These are phyloP conservation scores for Cryptoleucopteryx plumbea DNA, from an alignment of 2,113 vertebrate species.

Conservation along the genomic window DNA sequence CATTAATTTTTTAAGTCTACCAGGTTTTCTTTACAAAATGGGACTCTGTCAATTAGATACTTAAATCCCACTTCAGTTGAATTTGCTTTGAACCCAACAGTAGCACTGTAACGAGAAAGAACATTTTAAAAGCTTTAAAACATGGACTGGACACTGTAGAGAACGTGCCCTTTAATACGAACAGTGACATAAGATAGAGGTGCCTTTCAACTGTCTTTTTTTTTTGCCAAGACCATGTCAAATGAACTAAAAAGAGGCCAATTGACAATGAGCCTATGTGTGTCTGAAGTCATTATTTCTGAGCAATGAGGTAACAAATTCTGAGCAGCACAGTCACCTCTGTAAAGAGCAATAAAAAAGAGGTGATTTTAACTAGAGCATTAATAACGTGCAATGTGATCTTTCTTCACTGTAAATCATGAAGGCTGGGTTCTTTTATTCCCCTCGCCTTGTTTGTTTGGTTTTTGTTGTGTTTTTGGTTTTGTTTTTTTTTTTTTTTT, in stretches of 20 bases:
- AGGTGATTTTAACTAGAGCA: neutral
- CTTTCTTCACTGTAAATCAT: neutral
- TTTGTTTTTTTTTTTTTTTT: neutral
- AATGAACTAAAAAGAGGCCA: neutral
- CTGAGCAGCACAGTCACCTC: neutral
- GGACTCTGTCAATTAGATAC: neutral
- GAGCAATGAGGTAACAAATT: neutral
- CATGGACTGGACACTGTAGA: neutral
- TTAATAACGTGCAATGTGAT: accelerated
- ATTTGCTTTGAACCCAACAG: neutral
- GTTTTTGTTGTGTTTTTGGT: no score
- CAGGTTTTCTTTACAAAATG: neutral
- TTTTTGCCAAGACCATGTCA: neutral
- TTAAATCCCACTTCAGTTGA: neutral
- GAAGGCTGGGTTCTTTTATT: neutral
- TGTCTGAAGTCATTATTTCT: neutral
- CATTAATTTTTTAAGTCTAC: neutral
- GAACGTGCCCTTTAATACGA: neutral
- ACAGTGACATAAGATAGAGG: neutral
- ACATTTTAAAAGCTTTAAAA: neutral
- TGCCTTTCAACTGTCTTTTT: neutral
- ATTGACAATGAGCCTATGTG: neutral
- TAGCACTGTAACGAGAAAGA: neutral
- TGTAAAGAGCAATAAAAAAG: neutral
- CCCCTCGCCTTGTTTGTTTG: accelerated